These are phyloP conservation scores for Glaucidium brasilianum DNA, from an alignment of 2,113 vertebrate species.

Conservation along the genomic window DNA sequence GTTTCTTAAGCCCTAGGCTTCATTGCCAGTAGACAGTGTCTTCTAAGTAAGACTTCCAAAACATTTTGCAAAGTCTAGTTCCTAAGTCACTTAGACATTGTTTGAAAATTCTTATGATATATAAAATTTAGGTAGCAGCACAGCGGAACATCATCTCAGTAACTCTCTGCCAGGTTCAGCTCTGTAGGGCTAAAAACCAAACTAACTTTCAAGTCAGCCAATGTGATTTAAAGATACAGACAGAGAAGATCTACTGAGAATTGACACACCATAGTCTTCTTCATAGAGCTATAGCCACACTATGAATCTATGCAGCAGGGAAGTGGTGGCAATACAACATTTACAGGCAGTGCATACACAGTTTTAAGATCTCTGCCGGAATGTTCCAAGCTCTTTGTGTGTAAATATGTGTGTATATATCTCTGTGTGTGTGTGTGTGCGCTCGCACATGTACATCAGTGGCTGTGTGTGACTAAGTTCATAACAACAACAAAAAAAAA, in stretches of 20 bases:
- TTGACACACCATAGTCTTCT: neutral
- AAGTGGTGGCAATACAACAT: no score
- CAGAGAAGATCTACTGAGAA: neutral
- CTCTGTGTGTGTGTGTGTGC: rapidly evolving
- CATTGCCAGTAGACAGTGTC: neutral
- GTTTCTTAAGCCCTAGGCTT: neutral
- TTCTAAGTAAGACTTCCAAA: neutral
- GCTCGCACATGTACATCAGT: rapidly evolving
- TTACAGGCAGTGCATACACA: rapidly evolving
- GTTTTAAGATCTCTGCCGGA: neutral
- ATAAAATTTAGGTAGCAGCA: neutral
- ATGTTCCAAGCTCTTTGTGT: neutral
- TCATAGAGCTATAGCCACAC: neutral
- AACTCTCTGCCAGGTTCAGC: neutral
- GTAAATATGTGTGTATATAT: no score
- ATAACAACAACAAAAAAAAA: neutral
- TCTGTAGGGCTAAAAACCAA: neutral
- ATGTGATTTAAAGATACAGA: neutral
- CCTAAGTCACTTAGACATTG: neutral
- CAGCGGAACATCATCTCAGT: neutral
- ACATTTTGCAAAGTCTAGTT: neutral
- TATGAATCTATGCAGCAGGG: neutral
- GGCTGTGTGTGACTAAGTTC: neutral
- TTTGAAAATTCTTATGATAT: neutral
- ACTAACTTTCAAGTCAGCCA: neutral